phyloP scores from a whole-genome alignment of 64 coral and sea anemone species.

The Montipora sp. region DNA sequence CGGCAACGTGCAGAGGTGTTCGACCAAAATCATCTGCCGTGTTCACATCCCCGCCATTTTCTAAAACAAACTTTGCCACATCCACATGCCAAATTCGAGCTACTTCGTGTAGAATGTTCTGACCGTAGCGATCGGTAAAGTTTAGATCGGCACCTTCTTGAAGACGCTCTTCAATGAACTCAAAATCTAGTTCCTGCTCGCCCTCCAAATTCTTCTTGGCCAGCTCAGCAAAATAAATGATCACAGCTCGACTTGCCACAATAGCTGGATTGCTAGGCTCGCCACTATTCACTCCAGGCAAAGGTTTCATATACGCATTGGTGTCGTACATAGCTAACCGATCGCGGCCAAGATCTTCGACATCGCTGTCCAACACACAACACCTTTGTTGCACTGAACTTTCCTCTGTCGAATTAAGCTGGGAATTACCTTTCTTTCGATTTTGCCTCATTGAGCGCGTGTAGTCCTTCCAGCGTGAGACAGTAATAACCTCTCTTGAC shows the following conservation, averaged over 20 bases:
- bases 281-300: conserved; percentile 43
- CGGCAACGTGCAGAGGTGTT: conserved; percentile 88
- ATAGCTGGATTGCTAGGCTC: conserved; percentile 39
- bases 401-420: neutral
- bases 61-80: conserved; percentile 87
- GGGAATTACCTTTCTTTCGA: neutral
- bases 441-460: conserved; percentile 40
- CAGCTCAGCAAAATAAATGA: conserved; percentile 97
- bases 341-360: conserved; percentile 74
- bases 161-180: conserved; percentile 78
- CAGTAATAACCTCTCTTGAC: conserved; percentile 12
- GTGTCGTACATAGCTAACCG: conserved; percentile 64
- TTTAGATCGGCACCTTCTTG: conserved; percentile 89
- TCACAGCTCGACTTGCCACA: conserved; percentile 78
- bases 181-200: conserved; percentile 85
- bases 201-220: conserved; percentile 66
- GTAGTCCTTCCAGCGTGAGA: conserved; percentile 62
- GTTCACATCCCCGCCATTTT: conserved; percentile 94
- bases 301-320: conserved; percentile 68
- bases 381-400: conserved; percentile 4
- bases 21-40: conserved; percentile 82
- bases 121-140: conserved; percentile 86
- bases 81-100: conserved; percentile 94
- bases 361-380: conserved; percentile 88
- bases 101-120: conserved; percentile 93